A percentile compares a stretch with the other conserved stretches of the same genome.
phyloP scores from a whole-genome alignment of 2,797 vertebrate genomes.

The Danio jaintianensis region DNA sequence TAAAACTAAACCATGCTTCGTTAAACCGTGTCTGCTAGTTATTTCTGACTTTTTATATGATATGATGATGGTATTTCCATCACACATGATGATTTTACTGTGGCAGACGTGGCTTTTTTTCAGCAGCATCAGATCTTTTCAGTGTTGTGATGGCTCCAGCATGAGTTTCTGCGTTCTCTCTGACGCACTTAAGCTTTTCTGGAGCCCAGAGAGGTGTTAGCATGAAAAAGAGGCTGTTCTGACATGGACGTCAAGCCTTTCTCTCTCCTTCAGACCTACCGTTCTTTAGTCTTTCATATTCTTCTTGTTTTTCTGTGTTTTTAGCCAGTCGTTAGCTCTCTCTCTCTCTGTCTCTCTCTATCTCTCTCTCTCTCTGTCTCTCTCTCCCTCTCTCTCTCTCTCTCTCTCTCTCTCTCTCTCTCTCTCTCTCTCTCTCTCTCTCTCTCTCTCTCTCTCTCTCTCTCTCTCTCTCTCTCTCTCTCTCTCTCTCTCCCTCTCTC shows the following conservation, averaged over 20 bases:
- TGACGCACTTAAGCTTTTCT: constrained; percentile 36
- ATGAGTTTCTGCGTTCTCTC: background rate
- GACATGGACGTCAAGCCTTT: constrained; percentile 47
- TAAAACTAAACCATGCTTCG: too few species aligned
- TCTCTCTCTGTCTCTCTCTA: too few species aligned
- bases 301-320: constrained; percentile 53
- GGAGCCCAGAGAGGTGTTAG: constrained; percentile 21
- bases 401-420: too few species aligned
- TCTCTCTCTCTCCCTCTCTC: too few species aligned
- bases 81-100: background rate
- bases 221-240: constrained; percentile 45
- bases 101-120: background rate
- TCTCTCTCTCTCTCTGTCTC: too few species aligned
- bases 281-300: constrained; percentile 30
- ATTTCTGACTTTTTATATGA: too few species aligned
- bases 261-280: constrained; percentile 18
- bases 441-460: too few species aligned
- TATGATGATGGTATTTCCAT: too few species aligned
- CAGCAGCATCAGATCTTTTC: background rate
- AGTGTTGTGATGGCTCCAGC: background rate
- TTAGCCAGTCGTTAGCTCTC: constrained; percentile 44
- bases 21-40: too few species aligned
- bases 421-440: too few species aligned
- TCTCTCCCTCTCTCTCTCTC: too few species aligned
- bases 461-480: too few species aligned